Percentiles rank a stretch among this genome's conserved stretches.
Conservation (phyloP, 2,113 vertebrate species). For the Dromaius novaehollandiae region DNA sequence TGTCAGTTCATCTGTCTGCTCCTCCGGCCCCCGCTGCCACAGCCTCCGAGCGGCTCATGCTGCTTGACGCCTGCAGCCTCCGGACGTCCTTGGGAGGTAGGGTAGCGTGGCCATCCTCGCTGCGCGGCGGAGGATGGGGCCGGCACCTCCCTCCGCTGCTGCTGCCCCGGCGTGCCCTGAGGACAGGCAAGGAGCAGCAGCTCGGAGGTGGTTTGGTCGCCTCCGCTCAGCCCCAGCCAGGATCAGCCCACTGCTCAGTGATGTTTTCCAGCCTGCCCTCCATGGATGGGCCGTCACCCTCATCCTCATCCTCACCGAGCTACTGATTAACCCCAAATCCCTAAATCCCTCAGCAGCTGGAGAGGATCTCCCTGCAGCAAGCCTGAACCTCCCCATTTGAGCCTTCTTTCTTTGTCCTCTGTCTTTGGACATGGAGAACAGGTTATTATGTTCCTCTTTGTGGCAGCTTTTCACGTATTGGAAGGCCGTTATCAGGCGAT, state of each 20-base stretch:
- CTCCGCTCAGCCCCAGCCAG: neutral
- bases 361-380: neutral
- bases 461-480: neutral
- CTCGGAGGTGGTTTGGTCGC: neutral
- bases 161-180: neutral
- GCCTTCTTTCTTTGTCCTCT: neutral
- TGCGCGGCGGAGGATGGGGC: accelerated
- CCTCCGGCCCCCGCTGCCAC: neutral
- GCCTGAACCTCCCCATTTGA: neutral
- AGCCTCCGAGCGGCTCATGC: neutral
- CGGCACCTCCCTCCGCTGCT: neutral
- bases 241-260: neutral
- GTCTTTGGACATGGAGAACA: neutral
- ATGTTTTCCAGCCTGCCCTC: neutral
- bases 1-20: neutral
- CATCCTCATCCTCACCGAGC: neutral
- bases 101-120: neutral
- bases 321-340: neutral
- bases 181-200: neutral
- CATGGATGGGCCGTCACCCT: accelerated
- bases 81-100: neutral
- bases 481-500: accelerated
- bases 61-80: neutral
- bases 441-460: neutral
- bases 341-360: neutral